Evolutionary conservation across 2,888 invertebrate genomes (phyloP), one percentile per base, ranked within the genome.

Genomic region (Campoplex capitator): DNA sequence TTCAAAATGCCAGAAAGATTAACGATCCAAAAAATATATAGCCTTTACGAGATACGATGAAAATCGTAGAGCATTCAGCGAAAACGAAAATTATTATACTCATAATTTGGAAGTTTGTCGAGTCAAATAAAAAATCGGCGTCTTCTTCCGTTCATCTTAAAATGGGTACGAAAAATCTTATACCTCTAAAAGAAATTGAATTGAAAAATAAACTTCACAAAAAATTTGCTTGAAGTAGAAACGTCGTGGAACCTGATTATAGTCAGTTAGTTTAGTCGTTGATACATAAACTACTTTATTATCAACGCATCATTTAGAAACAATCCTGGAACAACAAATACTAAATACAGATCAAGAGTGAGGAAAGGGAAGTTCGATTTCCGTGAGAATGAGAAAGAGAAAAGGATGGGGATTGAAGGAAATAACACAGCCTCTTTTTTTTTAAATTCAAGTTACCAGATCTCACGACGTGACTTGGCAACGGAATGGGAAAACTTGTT

Each of bases 391-490:
- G 79, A 80, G 67, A 82, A 73, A 77, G 70, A 67, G 28, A 71
- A 58, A n/a, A 9, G 56, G 73, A 78, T 70, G 28, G 74, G 78
- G 73, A 76, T 80, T 54, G 79, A 77, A 85, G 82, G 77, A 85
- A 81, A 76, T 80, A 76, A 82, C 56, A 48, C 74, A 85, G 78
- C 81, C 84, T 75, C 77, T 76, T 88, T 85, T 79, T 23, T 89
- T 90, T 89, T 84, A 85, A 85, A 82, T 89, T 87, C 84, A 79
- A 88, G 83, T 88, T 85, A 85, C 86, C 84, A 88, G 88, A 90
- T 89, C 88, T 86, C 85, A 81, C 89, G 89, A 92, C 92, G 92
- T 92, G 92, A 91, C 90, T 88, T 89, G 91, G 90, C 89, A 90
- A 88, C 89, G 81, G 90, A 91, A 89, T 88, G 81, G 79, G 83